phyloP scores from a whole-genome alignment of 35 echinoderm and acorn worm species.

The Anneissia japonica region DNA sequence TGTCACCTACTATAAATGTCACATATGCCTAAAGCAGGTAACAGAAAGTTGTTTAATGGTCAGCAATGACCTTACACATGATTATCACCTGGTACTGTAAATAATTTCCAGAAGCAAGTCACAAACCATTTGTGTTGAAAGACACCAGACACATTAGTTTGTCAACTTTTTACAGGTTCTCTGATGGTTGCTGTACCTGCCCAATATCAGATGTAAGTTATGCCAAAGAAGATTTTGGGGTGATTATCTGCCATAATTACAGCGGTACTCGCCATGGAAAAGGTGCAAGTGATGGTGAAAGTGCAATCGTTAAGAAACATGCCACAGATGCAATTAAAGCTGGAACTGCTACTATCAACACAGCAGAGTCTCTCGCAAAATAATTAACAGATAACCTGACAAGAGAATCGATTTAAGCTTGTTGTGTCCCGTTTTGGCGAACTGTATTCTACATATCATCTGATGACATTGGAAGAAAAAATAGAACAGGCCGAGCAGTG shows the following conservation, averaged over 20 bases:
- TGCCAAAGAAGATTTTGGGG: slow-evolving; percentile 6
- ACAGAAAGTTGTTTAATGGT: slow-evolving; percentile 45
- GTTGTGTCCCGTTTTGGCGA: no score
- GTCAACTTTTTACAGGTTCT: slow-evolving; percentile 38
- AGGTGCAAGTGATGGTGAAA: slow-evolving; percentile 42
- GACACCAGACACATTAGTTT: no score
- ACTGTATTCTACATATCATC: no score
- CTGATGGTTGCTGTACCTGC: slow-evolving; percentile 56
- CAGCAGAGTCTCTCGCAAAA: no score
- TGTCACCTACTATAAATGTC: slow-evolving; percentile 44
- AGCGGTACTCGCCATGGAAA: slow-evolving; percentile 62
- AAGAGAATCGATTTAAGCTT: no score
- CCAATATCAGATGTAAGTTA: slow-evolving; percentile 70
- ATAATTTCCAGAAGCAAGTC: slow-evolving; percentile 16
- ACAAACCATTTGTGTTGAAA: not conserved
- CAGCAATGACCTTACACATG: slow-evolving; percentile 16
- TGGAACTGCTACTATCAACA: slow-evolving; percentile 24
- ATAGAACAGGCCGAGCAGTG: no score
- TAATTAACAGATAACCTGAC: no score
- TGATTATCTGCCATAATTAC: slow-evolving; percentile 33
- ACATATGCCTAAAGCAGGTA: slow-evolving; percentile 9
- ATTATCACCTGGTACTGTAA: slow-evolving; percentile 18
- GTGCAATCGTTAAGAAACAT: slow-evolving; percentile 30
- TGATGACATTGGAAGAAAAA: no score
- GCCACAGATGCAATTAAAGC: slow-evolving; percentile 25